Percentiles rank a stretch among this genome's conserved stretches.
phyloP scores from a whole-genome alignment of 2,797 vertebrate genomes.

The Falco biarmicus region DNA sequence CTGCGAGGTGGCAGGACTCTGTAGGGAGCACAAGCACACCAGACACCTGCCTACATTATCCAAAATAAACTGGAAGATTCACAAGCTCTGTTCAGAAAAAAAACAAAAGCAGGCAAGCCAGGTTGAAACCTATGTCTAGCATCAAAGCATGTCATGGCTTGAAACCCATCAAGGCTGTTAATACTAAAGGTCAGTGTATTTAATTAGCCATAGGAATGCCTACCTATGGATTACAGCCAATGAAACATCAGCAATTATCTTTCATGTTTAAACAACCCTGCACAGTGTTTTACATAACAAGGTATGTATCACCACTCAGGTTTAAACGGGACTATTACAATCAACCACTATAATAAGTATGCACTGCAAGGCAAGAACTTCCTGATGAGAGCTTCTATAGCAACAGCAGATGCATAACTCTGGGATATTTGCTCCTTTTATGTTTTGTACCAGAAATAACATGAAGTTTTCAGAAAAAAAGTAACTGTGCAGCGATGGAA shows the following conservation, averaged over 20 bases:
- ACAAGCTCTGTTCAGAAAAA: not conserved
- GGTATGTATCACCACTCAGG: not conserved
- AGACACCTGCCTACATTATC: not conserved
- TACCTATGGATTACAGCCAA: not conserved
- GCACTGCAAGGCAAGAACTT: not conserved
- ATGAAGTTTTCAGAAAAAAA: not conserved
- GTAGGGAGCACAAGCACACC: not conserved
- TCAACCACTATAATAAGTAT: not conserved
- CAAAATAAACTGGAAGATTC: not conserved
- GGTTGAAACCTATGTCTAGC: not conserved
- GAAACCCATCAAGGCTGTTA: not conserved
- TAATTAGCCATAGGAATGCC: slow-evolving; percentile 6
- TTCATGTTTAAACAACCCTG: slow-evolving; percentile 29
- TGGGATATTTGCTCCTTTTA: not conserved
- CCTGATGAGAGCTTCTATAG: not conserved
- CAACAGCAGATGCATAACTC: not conserved
- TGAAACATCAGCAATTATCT: not conserved
- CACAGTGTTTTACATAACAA: slow-evolving; percentile 33
- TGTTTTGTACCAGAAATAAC: not conserved
- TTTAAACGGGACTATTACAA: not conserved
- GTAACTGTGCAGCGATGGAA: not conserved
- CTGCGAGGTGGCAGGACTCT: not conserved
- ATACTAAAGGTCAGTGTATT: not conserved
- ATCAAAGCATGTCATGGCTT: not conserved
- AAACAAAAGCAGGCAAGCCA: not conserved